A percentile compares a stretch with the other conserved stretches of the same genome.
These are phyloP conservation scores for Tetranychus truncatus DNA, from an alignment of 2,888 invertebrate species.

Conservation along the genomic window DNA sequence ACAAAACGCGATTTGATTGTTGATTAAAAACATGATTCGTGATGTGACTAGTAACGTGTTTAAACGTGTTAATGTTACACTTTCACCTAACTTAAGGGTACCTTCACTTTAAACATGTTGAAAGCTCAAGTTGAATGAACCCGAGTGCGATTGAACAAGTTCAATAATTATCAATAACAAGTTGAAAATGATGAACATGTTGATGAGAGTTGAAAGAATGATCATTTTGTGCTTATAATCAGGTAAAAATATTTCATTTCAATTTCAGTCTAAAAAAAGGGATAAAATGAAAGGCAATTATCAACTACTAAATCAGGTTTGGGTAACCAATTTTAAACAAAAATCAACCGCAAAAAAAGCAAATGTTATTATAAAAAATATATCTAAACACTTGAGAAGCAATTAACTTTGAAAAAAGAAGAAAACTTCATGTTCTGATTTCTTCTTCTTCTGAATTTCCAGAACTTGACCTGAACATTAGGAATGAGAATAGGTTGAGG, in stretches of 20 bases:
- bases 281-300: not conserved
- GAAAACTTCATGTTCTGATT: not conserved
- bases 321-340: not conserved
- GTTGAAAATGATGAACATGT: not conserved
- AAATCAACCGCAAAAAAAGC: not conserved
- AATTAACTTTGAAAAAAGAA: not conserved
- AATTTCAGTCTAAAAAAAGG: not conserved
- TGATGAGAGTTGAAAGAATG: not conserved
- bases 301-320: not conserved
- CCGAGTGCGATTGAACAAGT: not conserved
- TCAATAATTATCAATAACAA: not conserved
- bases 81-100: not conserved
- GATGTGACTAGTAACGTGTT: not conserved
- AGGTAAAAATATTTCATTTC: not conserved
- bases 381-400: not conserved
- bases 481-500: not conserved
- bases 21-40: not conserved
- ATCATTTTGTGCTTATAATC: not conserved
- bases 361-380: not conserved
- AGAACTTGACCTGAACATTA: not conserved
- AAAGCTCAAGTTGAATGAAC: not conserved
- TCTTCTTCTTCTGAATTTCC: not conserved
- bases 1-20: not conserved
- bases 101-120: not conserved
- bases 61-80: not conserved